Base-by-base conservation (phyloP, 2,797 vertebrate species). In the Poecilia picta region DNA sequence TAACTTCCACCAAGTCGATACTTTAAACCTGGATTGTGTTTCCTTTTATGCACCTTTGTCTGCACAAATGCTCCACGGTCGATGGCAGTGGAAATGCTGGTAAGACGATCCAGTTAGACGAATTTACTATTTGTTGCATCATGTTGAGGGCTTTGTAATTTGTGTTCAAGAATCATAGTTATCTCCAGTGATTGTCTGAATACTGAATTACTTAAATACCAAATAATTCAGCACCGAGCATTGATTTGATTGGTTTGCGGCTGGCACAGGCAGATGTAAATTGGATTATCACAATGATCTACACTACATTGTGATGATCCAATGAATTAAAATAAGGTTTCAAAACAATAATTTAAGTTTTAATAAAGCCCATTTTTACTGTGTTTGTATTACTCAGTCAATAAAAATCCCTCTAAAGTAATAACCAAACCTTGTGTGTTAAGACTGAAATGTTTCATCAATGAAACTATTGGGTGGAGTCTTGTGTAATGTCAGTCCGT, bases 11-110 rank as follows among this genome's bases (percentile, higher is more conserved):
- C 51, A 73, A 81, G 23, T 78, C 76, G 71, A 2, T 3, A 1
- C 75, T 74, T 72, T 57, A 64, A 79, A 28, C 68, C 76, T 83
- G 89, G 90, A 91, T 89, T 87, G 78, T 83, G 49, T 64, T 70
- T 66, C 43, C 49, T 64, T 46, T 80, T 16, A 7, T 80, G 49
- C 73, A 49, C 75, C 23, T 82, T 66, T 78, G 12, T 36, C 64
- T 45, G 51, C 57, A 66, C 70, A 83, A 72, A 39, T 53, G 72
- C 71, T 81, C 73, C 36, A 2, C 46, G 66, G 23, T 81, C 31
- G 57, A 55, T 72, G 36, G 68, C 64, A 45, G 62, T 41, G 33
- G 59, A 73, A 75, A 90, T 82, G 76, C 68, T 0, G 87, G 93
- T 94, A 92, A 88, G 91, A 80, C 47, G 5, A 57, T 73, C 43